phyloP scores from a whole-genome alignment of 2,888 invertebrate species.

The Azorinus chamasolen region DNA sequence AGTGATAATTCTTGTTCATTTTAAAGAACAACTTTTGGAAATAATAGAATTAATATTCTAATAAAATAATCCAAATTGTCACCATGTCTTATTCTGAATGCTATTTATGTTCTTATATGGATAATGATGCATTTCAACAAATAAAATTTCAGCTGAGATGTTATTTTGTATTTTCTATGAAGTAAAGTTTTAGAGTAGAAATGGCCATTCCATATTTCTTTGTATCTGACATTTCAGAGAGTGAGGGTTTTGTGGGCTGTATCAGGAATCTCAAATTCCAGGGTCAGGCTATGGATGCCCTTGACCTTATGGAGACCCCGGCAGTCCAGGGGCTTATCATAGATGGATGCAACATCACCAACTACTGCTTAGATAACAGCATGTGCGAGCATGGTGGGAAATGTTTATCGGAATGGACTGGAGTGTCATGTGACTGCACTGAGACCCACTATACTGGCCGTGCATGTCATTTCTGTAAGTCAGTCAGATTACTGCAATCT shows the following conservation, averaged over 20 bases:
- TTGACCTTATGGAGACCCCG: slow-evolving; percentile 77
- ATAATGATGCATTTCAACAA: too few relatives aligned
- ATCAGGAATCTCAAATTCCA: slow-evolving; percentile 84
- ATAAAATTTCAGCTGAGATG: too few relatives aligned
- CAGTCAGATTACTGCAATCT: not conserved
- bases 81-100: too few relatives aligned
- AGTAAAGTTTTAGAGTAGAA: too few relatives aligned
- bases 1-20: too few relatives aligned
- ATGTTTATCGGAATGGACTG: slow-evolving; percentile 94
- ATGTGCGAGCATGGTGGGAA: slow-evolving; percentile 95
- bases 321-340: slow-evolving; percentile 77
- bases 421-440: slow-evolving; percentile 96
- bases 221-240: slow-evolving; percentile 25
- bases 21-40: too few relatives aligned
- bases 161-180: too few relatives aligned
- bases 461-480: slow-evolving; percentile 94
- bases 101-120: too few relatives aligned
- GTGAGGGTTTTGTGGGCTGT: slow-evolving; percentile 85
- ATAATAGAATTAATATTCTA: too few relatives aligned
- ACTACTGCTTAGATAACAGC: slow-evolving; percentile 76
- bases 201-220: too few relatives aligned
- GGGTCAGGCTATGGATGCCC: slow-evolving; percentile 81
- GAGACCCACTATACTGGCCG: slow-evolving; percentile 97
- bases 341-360: slow-evolving; percentile 82
- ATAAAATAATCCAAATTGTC: too few relatives aligned